A percentile compares a stretch with the other conserved stretches of the same genome.
These are phyloP conservation scores for Euzetes globulus DNA, from an alignment of 2,888 invertebrate genomes.

Conservation along the genomic window DNA sequence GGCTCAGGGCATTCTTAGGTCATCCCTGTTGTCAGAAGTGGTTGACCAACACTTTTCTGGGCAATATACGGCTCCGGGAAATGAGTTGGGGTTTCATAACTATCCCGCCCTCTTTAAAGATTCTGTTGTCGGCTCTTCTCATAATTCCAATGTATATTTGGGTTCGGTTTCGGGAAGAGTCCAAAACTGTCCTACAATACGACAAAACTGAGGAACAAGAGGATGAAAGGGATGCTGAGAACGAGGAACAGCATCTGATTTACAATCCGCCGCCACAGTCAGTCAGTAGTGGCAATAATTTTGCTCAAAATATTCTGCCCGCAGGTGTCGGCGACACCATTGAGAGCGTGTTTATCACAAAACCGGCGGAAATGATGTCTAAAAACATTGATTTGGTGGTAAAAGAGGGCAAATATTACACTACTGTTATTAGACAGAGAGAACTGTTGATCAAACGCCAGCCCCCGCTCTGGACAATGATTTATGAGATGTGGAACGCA, in stretches of 20 bases:
- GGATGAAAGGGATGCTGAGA: conserved; percentile 37
- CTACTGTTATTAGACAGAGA: conserved; percentile 30
- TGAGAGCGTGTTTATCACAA: neutral
- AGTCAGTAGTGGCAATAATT: neutral
- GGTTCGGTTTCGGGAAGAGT: conserved; percentile 43
- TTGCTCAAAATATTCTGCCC: neutral
- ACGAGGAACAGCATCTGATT: conserved; percentile 23
- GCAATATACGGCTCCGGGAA: conserved; percentile 47
- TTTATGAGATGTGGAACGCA: conserved; percentile 47
- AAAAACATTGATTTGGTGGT: neutral
- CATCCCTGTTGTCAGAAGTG: conserved; percentile 52
- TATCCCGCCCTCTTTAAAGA: conserved; percentile 47
- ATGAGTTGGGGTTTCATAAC: conserved; percentile 45
- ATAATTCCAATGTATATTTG: conserved; percentile 48
- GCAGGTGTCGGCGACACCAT: neutral
- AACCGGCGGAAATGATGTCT: neutral
- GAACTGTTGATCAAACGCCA: conserved; percentile 39
- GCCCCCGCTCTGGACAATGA: conserved; percentile 43
- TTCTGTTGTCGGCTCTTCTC: conserved; percentile 45
- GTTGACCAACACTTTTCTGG: conserved; percentile 49
- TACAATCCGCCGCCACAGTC: neutral
- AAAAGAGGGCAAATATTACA: neutral
- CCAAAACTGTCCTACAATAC: conserved; percentile 26
- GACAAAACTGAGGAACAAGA: conserved; percentile 36
- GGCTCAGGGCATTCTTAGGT: conserved; percentile 49